A percentile compares a stretch with the other conserved stretches of the same genome.
Evolutionary conservation across 2,113 vertebrate genomes (phyloP).

Genomic region (Sinocyclocheilus maitianheensis): DNA sequence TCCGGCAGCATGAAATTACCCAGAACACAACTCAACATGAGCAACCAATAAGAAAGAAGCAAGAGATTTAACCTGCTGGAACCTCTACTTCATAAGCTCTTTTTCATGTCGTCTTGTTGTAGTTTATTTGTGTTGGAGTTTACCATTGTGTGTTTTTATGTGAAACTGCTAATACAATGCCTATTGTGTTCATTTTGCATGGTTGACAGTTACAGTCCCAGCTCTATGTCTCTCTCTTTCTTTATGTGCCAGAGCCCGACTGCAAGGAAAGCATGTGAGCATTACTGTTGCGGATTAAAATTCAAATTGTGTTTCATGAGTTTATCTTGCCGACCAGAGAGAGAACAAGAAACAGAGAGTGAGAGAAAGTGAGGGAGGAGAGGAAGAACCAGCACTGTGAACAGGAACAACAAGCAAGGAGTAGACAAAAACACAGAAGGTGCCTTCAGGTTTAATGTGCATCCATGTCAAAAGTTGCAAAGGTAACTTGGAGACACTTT

Average conservation of each 20-base stretch:
- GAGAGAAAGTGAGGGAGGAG: constrained; percentile 7
- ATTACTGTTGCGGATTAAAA: constrained; percentile 35
- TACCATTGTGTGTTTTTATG: not conserved
- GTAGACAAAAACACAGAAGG: not conserved
- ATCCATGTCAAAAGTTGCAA: constrained; percentile 6
- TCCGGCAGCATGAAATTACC: constrained; percentile 68
- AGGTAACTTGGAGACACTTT: not conserved
- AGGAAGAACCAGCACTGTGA: not conserved
- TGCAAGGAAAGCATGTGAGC: not conserved
- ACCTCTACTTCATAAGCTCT: not conserved
- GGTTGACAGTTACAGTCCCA: not conserved
- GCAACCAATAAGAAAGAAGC: constrained; percentile 26
- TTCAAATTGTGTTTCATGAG: constrained; percentile 28
- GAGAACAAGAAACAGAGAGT: not conserved
- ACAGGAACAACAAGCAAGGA: not conserved
- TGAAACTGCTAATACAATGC: constrained; percentile 4
- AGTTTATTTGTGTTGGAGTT: constrained; percentile 18
- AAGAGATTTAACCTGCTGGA: not conserved
- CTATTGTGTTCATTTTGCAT: constrained; percentile 29
- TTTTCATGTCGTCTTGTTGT: not conserved
- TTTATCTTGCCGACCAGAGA: constrained; percentile 35
- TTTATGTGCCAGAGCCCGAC: not conserved
- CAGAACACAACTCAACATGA: constrained; percentile 51
- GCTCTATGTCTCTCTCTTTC: constrained; percentile 8
- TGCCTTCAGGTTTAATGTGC: constrained; percentile 19